Conservation (phyloP, 2,888 invertebrate species). For the Drosophila multiciliata region DNA sequence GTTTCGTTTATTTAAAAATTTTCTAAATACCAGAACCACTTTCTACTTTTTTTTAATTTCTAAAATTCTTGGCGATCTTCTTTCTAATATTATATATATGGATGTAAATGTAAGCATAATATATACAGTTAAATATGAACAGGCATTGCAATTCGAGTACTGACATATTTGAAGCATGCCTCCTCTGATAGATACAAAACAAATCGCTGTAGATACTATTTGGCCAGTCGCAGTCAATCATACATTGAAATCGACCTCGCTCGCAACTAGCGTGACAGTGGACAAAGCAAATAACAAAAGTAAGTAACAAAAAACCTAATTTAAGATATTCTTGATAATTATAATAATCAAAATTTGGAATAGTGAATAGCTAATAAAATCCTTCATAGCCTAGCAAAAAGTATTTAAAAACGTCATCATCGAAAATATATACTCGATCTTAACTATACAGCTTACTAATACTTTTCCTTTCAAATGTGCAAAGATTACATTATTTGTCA, state of each 20-base stretch:
- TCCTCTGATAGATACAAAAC: conserved; percentile 59
- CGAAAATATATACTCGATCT: neutral
- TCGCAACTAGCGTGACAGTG: conserved; percentile 28
- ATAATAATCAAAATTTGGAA: neutral
- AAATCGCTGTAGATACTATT: conserved; percentile 51
- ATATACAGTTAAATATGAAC: conserved; percentile 47
- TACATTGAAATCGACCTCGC: conserved; percentile 47
- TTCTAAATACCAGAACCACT: neutral
- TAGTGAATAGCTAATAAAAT: neutral
- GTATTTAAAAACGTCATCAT: neutral
- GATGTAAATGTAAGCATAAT: conserved; percentile 4
- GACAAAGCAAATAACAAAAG: conserved; percentile 61
- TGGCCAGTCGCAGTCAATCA: conserved; percentile 58
- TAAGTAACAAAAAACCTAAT: neutral
- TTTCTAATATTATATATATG: neutral
- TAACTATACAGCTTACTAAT: neutral
- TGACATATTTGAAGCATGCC: conserved; percentile 64
- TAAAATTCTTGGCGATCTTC: neutral
- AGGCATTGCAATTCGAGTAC: conserved; percentile 57
- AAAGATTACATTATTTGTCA: neutral
- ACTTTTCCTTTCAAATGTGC: neutral
- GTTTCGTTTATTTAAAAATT: neutral
- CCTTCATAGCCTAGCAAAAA: neutral
- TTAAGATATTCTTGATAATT: neutral
- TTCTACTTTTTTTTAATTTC: neutral